phyloP scores from a whole-genome alignment of 1,140 invertebrate species.

The Ooceraea biroi region DNA sequence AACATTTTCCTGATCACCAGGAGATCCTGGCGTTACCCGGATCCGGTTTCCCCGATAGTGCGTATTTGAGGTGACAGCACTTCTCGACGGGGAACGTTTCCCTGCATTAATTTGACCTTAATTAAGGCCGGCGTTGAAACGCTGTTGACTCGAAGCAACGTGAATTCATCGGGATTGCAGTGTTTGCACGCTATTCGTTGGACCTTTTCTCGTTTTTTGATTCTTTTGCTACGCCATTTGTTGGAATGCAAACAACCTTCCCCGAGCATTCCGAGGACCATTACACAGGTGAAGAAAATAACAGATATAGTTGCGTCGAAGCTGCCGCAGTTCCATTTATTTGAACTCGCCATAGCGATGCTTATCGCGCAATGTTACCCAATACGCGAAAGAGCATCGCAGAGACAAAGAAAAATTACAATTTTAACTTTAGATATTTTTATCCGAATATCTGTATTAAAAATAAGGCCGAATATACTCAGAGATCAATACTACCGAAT shows the following conservation, averaged over 20 bases:
- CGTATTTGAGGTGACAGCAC: constrained; percentile 10
- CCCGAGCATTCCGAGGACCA: neutral
- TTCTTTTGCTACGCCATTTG: constrained; percentile 31
- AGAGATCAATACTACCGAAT: too few relatives aligned
- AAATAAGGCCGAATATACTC: too few relatives aligned
- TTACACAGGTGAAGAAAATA: constrained; percentile 28
- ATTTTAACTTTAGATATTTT: too few relatives aligned
- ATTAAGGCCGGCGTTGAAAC: constrained; percentile 32
- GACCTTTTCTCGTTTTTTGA: constrained; percentile 7
- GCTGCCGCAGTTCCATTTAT: too few relatives aligned
- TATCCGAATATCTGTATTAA: too few relatives aligned
- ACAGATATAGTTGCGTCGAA: neutral
- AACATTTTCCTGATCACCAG: neutral
- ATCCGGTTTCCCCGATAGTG: constrained; percentile 20
- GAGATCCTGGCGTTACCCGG: neutral
- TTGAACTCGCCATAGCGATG: too few relatives aligned
- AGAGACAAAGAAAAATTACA: too few relatives aligned
- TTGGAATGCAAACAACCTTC: constrained; percentile 41
- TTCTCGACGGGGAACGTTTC: constrained; percentile 25
- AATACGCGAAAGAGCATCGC: too few relatives aligned
- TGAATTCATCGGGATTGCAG: constrained; percentile 42
- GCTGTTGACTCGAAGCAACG: constrained; percentile 21
- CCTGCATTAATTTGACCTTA: constrained; percentile 41
- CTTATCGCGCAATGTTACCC: too few relatives aligned
- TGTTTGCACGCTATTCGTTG: constrained; percentile 37